Evolutionary conservation across 23 tunicate species (phyloP), one percentile per base, ranked within the genome.

Genomic region (Diplosoma virens): DNA sequence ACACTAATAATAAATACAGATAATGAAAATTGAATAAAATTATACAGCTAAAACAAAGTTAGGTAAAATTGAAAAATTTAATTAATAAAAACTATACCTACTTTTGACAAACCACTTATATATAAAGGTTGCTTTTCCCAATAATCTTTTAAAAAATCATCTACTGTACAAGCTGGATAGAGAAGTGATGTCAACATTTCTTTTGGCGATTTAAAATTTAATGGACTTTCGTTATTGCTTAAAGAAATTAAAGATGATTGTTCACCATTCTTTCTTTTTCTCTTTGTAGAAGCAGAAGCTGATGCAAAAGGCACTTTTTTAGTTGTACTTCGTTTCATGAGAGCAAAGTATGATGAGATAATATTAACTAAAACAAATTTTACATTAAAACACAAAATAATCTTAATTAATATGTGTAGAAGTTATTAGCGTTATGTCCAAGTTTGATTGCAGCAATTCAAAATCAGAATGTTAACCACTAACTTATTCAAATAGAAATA

Each of bases 51-150:
- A n/a, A n/a, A n/a, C n/a, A n/a, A n/a, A n/a, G n/a, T n/a, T n/a
- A n/a, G n/a, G n/a, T n/a, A n/a, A n/a, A n/a, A n/a, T n/a, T n/a
- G n/a, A n/a, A n/a, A n/a, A n/a, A n/a, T n/a, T n/a, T n/a, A n/a
- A 41, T 7, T 41, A 9, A 41, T 14, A 7, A 41, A 41, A 9
- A 7, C 50, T 41, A 41, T 14, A 41, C 64, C 20, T 30, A 63
- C 70, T n/a, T 63, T 63, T 63, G 70, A 63, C 5, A 36, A 25
- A 25, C 26, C 61, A 25, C 61, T 60, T 37, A 82, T 63, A 32
- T 54, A 47, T 2, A 82, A 77, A 37, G 71, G 75, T 50, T 73
- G 27, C 37, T 74, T 61, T 74, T 82, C 81, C 87, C 87, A 82
- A 48, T 73, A 82, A 0, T 82, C 37, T 23, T 32, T 34, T 2